Evolutionary conservation across 2,888 invertebrate genomes (phyloP), one percentile per base, ranked within the genome.

Genomic region (Uloborus plumipes): DNA sequence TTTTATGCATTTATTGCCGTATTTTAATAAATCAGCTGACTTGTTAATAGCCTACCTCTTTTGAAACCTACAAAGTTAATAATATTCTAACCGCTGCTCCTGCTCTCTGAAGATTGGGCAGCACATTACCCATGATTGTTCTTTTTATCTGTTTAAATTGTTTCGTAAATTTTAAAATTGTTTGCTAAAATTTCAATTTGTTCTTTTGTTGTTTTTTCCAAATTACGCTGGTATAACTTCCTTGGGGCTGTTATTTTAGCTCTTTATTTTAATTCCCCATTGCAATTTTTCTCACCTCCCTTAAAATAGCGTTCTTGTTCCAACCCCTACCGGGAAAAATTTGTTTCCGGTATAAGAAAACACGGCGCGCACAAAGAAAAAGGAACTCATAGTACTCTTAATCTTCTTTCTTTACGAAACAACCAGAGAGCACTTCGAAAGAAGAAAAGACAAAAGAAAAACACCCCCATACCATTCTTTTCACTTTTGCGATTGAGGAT

Each of bases 301-400:
- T 53, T 2, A 50, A 62, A 72, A 20, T 55, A 14, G 39, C n/a
- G 72, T 72, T 53, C 62, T 72, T 62, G 62, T 62, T 62, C 39
- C 51, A 49, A 62, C 62, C 51, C 53, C 51, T 53, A 62, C 61
- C 51, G 59, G 64, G 62, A 51, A 72, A 72, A 72, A 53, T 72
- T 72, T 62, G 53, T 72, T 72, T 72, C 53, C 72, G 26, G 49
- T 18, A 70, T 62, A 72, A 62, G 72, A 72, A 71, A 72, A 72
- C 62, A 72, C 15, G 62, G 20, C 31, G 61, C 31, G 64, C 62
- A 72, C 53, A 51, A 18, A 31, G 50, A 72, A 72, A 26, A 64
- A 26, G 26, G 59, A 39, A 53, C 51, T 26, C 31, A 62, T 26
- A 14, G 51, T 64, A 72, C n/a, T 59, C 72, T 72, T 72, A 72